Evolutionary conservation across 1,140 invertebrate genomes (phyloP).

Genomic region (Zaprionus camerounensis): DNA sequence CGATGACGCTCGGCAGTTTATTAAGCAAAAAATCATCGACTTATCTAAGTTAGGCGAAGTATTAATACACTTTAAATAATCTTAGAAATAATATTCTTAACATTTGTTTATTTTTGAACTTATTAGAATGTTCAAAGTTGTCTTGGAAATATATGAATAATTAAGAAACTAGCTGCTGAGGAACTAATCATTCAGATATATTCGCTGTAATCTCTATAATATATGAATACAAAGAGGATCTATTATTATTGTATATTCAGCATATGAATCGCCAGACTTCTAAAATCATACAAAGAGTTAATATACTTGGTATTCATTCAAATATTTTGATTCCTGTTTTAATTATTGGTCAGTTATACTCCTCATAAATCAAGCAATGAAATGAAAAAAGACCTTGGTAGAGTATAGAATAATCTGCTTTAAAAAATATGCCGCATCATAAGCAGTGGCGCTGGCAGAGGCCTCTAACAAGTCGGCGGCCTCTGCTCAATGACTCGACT

Average conservation of each 20-base stretch:
- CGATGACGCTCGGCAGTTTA: constrained; percentile 17
- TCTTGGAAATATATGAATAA: background rate
- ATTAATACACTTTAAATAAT: background rate
- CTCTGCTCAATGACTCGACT: constrained; percentile 44
- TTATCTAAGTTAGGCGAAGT: background rate
- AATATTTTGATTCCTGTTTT: too few species aligned
- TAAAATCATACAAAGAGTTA: too few species aligned
- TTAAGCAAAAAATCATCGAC: background rate
- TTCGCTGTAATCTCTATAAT: too few species aligned
- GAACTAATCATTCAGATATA: too few species aligned
- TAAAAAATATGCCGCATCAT: background rate
- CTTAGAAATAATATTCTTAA: background rate
- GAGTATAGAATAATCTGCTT: constrained; percentile 2
- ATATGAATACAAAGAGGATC: too few species aligned
- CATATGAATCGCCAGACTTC: too few species aligned
- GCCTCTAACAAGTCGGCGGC: constrained; percentile 15
- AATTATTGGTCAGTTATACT: background rate
- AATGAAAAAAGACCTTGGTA: background rate
- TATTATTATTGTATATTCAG: too few species aligned
- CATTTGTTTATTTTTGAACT: too few species aligned
- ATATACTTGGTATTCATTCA: too few species aligned
- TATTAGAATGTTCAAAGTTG: too few species aligned
- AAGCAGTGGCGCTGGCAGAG: background rate
- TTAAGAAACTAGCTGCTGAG: background rate
- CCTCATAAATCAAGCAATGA: background rate